Evolutionary conservation across 1,140 invertebrate species (phyloP), one percentile per base, ranked within the genome.

Genomic region (Hyles vespertilio): DNA sequence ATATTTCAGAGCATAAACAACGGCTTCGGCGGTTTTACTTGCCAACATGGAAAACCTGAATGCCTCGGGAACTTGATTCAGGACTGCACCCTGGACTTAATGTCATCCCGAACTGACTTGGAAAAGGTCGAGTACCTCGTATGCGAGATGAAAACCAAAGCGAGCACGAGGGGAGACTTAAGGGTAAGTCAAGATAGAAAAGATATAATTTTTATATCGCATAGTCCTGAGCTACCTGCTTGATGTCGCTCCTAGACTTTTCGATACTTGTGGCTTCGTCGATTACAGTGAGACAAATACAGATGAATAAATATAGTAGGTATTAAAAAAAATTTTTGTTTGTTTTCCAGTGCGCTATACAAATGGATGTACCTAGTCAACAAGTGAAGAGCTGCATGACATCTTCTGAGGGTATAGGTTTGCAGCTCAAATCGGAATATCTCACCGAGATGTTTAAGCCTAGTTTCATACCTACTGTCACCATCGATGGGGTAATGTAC

Each of bases 11-110:
- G 84, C 60, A 75, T 83, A 67, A 72, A 83, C 56, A 68, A 75
- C 32, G 82, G 80, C 0, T 67, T 72, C 32, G 63, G 59, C 9
- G 79, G 79, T 3, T 87, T 89, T 57, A 57, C 77, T 60, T 89
- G 86, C 58, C 84, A 87, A 54, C 81, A 86, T 56, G 86, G 86
- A 0, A 58, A 76, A 0, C 6, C 66, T 1, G 84, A 89, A 46
- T 89, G 86, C 51, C 59, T 78, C 4, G 86, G 84, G 5, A 89
- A 89, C 32, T 62, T 84, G 6, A 70, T 89, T 4, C 86, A 89
- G 58, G 77, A 84, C 40, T 89, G 86, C 60, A 63, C 78, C 2
- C 52, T 87, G 36, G 50, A 74, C 53, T 52, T 66, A 9, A 74
- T 87, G 76, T 58, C 60, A 8, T 51, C 56, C 1, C 33, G 63